Percentiles rank a stretch among this genome's conserved stretches.
Evolutionary conservation across 2,797 vertebrate genomes (phyloP).

Genomic region (Emydoidea blandingii): DNA sequence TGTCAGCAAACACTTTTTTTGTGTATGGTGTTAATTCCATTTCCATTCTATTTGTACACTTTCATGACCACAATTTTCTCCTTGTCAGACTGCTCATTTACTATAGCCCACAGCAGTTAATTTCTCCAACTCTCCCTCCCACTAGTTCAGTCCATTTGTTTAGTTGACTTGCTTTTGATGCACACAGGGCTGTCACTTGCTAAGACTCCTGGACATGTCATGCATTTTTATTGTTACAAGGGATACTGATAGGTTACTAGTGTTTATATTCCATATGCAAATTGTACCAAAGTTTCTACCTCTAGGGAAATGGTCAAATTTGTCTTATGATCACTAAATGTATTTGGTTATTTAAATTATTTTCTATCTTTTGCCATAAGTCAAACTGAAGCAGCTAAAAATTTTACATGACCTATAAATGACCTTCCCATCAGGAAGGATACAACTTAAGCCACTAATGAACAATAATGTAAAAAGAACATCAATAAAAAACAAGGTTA

Average conservation of each 20-base stretch:
- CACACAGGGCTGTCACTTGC: conserved; percentile 22
- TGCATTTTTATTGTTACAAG: conserved; percentile 47
- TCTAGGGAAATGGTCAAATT: conserved; percentile 60
- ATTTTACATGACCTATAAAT: fast-evolving
- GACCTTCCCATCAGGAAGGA: not conserved
- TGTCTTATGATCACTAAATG: conserved; percentile 8
- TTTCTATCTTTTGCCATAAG: not conserved
- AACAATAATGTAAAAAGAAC: not conserved
- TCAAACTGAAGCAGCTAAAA: not conserved
- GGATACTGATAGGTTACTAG: conserved; percentile 33
- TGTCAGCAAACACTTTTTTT: conserved; percentile 40
- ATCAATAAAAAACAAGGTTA: not conserved
- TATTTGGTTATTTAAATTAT: not conserved
- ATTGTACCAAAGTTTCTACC: conserved; percentile 9
- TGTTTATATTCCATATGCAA: conserved; percentile 30
- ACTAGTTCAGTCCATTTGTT: conserved; percentile 63
- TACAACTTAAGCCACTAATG: fast-evolving
- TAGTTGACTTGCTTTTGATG: conserved; percentile 68
- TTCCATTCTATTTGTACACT: conserved; percentile 36
- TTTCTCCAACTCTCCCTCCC: conserved; percentile 52
- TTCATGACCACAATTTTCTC: conserved; percentile 32
- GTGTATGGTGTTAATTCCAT: conserved; percentile 54
- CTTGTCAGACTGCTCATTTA: conserved; percentile 56
- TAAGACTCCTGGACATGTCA: conserved; percentile 32
- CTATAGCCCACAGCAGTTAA: conserved; percentile 59